Base-by-base conservation (phyloP, 2,113 vertebrate genomes). In the Chaetodon trifascialis region DNA sequence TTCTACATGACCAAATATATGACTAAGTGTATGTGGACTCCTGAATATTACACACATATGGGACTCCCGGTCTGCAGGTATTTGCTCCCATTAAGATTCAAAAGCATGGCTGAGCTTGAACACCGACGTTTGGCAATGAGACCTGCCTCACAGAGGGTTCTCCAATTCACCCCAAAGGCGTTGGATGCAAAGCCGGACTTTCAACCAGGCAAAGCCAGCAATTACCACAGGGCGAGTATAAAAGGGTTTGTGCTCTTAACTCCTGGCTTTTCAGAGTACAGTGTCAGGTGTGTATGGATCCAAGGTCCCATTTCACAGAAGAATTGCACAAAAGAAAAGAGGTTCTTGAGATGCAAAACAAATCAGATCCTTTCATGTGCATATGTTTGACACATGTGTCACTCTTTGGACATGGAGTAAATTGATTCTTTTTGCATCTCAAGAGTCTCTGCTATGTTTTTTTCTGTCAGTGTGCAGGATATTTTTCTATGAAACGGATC, bases 71-170 rank as follows among this genome's bases (percentile, higher is more conserved):
- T 36, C 25, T 19, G 34, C 36, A 46, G 56, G 25, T 47, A 19
- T 62, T 68, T 46, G 38, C 19, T 82, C 49, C 49, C 49, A 64
- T 63, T 64, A 49, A 63, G 65, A 21, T 38, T 23, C 19, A 55
- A 56, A 23, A 62, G 21, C 34, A 21, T 15, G n/a, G 42, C 7
- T 44, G 12, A 68, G 42, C 30, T 14, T 47, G 64, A 60, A 55
- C 14, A 11, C 55, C 47, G 49, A 51, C 58, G n/a, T 54, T 15
- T n/a, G 60, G 21, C 16, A 11, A 63, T 79, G 56, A 64, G 30
- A 12, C 51, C 19, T 54, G 25, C 14, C 58, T 70, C 14, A 3
- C 47, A 54, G 52, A 34, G 15, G n/a, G 36, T 19, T 54, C 46
- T 62, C 23, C 44, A 44, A 8, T 34, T 71, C 56, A 17, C 16